Evolutionary conservation across 2,888 invertebrate species (phyloP).

Genomic region (Pterobdella sp.): DNA sequence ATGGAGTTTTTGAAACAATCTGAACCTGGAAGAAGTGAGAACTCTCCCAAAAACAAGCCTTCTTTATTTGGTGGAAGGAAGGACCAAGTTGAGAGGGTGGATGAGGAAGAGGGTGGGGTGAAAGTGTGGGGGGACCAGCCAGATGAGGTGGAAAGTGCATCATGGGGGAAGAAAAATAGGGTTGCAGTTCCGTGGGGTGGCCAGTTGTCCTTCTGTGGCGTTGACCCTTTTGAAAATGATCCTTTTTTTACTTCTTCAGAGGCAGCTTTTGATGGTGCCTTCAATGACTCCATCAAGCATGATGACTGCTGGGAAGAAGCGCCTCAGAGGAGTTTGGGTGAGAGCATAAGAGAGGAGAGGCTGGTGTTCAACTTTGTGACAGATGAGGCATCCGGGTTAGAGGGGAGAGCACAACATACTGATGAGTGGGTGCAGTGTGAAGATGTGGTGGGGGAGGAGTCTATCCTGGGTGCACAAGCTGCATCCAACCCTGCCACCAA

Average conservation of each 20-base stretch:
- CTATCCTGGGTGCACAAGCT: too few relatives aligned
- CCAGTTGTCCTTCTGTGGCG: slow-evolving; percentile 16
- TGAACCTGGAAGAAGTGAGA: not conserved
- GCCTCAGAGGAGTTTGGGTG: not conserved
- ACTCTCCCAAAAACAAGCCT: slow-evolving; percentile 9
- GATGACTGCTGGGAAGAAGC: not conserved
- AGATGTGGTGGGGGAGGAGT: too few relatives aligned
- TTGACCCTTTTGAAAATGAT: slow-evolving; percentile 25
- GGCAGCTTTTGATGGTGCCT: not conserved
- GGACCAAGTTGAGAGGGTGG: slow-evolving; percentile 6
- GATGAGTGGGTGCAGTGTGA: too few relatives aligned
- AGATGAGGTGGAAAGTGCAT: not conserved
- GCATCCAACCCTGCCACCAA: too few relatives aligned
- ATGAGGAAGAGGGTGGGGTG: not conserved
- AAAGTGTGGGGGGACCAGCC: not conserved
- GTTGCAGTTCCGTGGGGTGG: not conserved
- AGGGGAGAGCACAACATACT: too few relatives aligned
- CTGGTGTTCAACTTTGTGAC: not conserved
- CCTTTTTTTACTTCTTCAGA: slow-evolving; percentile 16
- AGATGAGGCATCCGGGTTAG: not conserved
- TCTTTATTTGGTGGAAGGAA: not conserved
- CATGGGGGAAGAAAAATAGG: not conserved
- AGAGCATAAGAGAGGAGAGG: not conserved
- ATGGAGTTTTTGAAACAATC: not conserved
- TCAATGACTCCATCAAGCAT: not conserved